Conservation (phyloP, 1,140 invertebrate species). For the Epicauta chinensis region DNA sequence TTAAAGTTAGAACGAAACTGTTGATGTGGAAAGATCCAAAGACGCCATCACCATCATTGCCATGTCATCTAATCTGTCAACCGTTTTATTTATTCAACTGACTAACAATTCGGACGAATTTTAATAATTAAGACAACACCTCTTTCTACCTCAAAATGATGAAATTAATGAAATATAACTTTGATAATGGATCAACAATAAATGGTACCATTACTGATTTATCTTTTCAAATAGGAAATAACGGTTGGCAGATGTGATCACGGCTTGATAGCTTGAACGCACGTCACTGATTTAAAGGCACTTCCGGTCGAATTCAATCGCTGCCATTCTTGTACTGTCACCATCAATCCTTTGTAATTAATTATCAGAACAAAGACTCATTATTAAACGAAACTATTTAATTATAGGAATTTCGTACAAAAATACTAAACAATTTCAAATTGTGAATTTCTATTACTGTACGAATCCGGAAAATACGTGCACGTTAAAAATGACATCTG, state of each 20-base stretch:
- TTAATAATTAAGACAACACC: conserved; percentile 8
- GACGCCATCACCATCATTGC: too few relatives aligned
- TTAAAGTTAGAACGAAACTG: conserved; percentile 9
- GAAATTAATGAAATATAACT: neutral
- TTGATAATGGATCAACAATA: too few relatives aligned
- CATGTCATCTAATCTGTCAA: conserved; percentile 4
- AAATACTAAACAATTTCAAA: conserved; percentile 3
- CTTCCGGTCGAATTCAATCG: conserved; percentile 10
- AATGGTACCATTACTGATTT: conserved; percentile 3
- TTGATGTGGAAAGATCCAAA: conserved; percentile 8
- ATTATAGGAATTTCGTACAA: neutral
- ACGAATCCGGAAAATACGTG: too few relatives aligned
- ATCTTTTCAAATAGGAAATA: conserved; percentile 4
- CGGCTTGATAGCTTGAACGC: conserved; percentile 7
- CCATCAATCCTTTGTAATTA: conserved; percentile 11
- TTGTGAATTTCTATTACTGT: neutral
- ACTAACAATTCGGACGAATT: neutral
- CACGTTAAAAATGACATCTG: neutral
- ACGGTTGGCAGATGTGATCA: conserved; percentile 8
- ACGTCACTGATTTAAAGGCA: conserved; percentile 12
- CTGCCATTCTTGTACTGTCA: conserved; percentile 5
- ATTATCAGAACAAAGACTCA: conserved; percentile 9
- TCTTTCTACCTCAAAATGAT: neutral
- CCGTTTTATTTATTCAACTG: neutral
- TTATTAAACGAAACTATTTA: conserved; percentile 11